phyloP scores from a whole-genome alignment of 2,113 vertebrate species.

The Hymenochirus boettgeri region DNA sequence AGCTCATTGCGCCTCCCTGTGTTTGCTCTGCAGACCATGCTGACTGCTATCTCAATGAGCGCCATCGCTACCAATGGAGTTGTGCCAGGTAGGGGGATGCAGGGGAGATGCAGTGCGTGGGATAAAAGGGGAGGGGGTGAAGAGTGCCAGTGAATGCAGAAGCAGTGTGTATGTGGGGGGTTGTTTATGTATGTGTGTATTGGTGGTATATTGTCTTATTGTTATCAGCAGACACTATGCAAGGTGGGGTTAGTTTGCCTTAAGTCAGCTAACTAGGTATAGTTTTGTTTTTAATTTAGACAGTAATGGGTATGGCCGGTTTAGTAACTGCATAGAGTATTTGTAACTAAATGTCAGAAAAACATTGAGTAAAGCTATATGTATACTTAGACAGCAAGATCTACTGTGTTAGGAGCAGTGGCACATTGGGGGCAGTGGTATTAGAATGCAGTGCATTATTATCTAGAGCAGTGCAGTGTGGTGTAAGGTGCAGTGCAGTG shows the following conservation, averaged over 20 bases:
- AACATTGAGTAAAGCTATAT: no score
- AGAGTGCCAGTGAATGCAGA: slow-evolving; percentile 30
- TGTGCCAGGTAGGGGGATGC: slow-evolving; percentile 82
- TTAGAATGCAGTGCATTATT: slow-evolving; percentile 20
- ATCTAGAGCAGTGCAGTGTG: slow-evolving; percentile 12
- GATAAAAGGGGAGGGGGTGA: slow-evolving; percentile 19
- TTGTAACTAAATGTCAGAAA: no score
- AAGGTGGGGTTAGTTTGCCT: not conserved
- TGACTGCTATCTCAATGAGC: slow-evolving; percentile 98
- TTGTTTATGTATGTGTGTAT: slow-evolving; percentile 9
- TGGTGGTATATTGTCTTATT: not conserved
- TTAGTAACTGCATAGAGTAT: no score
- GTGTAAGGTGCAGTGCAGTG: slow-evolving; percentile 21
- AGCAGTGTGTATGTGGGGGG: slow-evolving; percentile 31
- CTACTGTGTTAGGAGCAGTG: slow-evolving; percentile 1
- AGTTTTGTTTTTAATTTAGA: no score
- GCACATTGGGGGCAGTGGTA: slow-evolving; percentile 8
- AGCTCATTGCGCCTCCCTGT: slow-evolving; percentile 41
- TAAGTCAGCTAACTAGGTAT: not conserved
- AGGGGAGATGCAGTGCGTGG: slow-evolving; percentile 39
- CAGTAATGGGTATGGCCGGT: no score
- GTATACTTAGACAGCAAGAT: no score
- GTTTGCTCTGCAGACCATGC: slow-evolving; percentile 81
- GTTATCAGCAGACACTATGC: slow-evolving; percentile 24
- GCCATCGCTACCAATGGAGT: slow-evolving; percentile 97